Conservation (phyloP, 2,888 invertebrate genomes). For the Altica lythri region DNA sequence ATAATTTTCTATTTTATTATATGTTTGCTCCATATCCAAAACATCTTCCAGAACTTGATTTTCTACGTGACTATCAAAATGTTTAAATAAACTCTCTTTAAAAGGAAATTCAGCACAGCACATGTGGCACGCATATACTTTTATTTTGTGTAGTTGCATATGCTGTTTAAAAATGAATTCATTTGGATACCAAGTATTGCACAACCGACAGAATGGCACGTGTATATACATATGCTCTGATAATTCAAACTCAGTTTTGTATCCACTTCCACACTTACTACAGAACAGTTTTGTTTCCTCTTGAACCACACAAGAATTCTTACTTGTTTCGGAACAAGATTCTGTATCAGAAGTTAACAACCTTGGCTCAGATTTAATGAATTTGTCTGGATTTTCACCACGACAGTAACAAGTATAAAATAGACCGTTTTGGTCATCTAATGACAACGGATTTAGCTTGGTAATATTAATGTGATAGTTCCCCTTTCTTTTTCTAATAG, state of each 20-base stretch:
- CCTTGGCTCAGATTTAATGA: slow-evolving; percentile 31
- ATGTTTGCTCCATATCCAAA: slow-evolving; percentile 46
- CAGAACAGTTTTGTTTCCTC: slow-evolving; percentile 42
- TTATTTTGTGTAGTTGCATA: slow-evolving; percentile 41
- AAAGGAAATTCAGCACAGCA: slow-evolving; percentile 44
- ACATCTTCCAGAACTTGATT: slow-evolving; percentile 43
- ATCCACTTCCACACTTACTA: slow-evolving; percentile 44
- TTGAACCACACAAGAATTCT: slow-evolving; percentile 29
- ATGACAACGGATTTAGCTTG: slow-evolving; percentile 32
- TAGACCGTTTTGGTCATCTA: slow-evolving; percentile 41
- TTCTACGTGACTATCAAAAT: slow-evolving; percentile 45
- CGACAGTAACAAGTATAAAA: slow-evolving; percentile 43
- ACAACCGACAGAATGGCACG: slow-evolving; percentile 43
- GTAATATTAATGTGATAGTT: slow-evolving; percentile 40
- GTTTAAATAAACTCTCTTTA: slow-evolving; percentile 39
- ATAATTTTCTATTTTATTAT: slow-evolving; percentile 34
- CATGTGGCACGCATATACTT: slow-evolving; percentile 45
- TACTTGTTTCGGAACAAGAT: slow-evolving; percentile 43
- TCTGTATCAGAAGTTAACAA: slow-evolving; percentile 45
- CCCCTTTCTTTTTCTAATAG: slow-evolving; percentile 25
- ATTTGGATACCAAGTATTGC: slow-evolving; percentile 40
- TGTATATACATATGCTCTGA: slow-evolving; percentile 43
- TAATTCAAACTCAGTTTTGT: slow-evolving; percentile 40
- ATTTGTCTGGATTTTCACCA: slow-evolving; percentile 19
- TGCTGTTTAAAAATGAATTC: slow-evolving; percentile 41